These are phyloP conservation scores for Schizopygopsis pylzovi DNA, from an alignment of 2,797 vertebrate species.

Conservation along the genomic window DNA sequence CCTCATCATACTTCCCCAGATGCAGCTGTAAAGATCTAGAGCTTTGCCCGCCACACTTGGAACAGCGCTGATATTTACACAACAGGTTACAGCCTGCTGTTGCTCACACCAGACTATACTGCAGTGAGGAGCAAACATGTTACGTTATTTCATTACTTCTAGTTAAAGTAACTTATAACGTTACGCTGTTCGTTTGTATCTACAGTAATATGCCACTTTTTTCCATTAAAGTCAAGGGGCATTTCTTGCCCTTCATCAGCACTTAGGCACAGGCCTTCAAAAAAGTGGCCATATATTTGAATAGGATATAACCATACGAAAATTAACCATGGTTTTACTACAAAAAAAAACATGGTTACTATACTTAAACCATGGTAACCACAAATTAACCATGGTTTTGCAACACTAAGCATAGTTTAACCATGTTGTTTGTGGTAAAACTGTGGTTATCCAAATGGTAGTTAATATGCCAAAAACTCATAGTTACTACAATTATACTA, in stretches of 20 bases:
- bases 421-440: too few relatives aligned
- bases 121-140: not conserved
- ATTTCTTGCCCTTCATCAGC: not conserved
- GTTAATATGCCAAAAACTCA: not conserved
- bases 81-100: conserved; percentile 39
- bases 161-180: not conserved
- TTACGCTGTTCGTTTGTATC: not conserved
- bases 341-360: too few relatives aligned
- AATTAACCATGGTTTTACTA: too few relatives aligned
- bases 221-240: not conserved
- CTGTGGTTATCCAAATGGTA: too few relatives aligned
- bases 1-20: conserved; percentile 80
- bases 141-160: not conserved
- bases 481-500: too few relatives aligned
- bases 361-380: too few relatives aligned
- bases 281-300: too few relatives aligned
- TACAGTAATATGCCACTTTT: not conserved
- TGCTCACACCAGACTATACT: conserved; percentile 2
- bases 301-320: too few relatives aligned
- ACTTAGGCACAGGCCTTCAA: too few relatives aligned
- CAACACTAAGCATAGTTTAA: too few relatives aligned
- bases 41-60: conserved; percentile 69
- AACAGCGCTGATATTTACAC: conserved; percentile 64
- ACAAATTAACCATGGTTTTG: too few relatives aligned
- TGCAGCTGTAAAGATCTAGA: conserved; percentile 66